Evolutionary conservation across 1,140 invertebrate genomes (phyloP).

Genomic region (Limonius californicus): DNA sequence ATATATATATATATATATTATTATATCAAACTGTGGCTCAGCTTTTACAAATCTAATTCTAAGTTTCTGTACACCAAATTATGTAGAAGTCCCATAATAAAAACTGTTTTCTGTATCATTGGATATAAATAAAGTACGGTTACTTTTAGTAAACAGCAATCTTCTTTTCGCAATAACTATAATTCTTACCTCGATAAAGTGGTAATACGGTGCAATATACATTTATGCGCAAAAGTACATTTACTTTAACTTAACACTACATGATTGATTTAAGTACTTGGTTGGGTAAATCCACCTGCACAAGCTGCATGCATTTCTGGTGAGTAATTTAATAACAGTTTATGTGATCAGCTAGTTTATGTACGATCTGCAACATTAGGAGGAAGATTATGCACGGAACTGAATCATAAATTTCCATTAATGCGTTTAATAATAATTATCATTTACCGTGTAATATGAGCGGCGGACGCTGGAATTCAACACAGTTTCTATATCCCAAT

Average conservation of each 20-base stretch:
- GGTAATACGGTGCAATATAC: neutral
- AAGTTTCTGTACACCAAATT: too few species aligned
- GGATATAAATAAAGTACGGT: too few species aligned
- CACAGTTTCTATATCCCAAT: neutral
- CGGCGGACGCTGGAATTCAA: neutral
- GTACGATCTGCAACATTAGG: neutral
- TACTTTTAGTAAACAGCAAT: neutral
- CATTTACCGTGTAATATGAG: neutral
- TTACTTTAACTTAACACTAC: slow-evolving; percentile 1
- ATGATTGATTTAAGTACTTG: neutral
- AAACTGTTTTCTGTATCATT: too few species aligned
- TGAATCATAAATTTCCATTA: neutral
- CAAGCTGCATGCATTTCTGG: neutral
- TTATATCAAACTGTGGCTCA: too few species aligned
- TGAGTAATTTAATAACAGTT: slow-evolving; percentile 6
- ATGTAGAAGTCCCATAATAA: too few species aligned
- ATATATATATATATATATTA: too few species aligned
- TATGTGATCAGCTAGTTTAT: slow-evolving; percentile 6
- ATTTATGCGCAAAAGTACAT: neutral
- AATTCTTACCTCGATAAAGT: neutral
- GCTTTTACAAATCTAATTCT: too few species aligned
- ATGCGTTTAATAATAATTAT: neutral
- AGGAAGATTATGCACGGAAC: neutral
- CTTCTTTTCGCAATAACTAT: neutral
- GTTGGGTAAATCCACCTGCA: slow-evolving; percentile 4